Conservation (phyloP, 2,888 invertebrate species). For the Latrodectus elegans region DNA sequence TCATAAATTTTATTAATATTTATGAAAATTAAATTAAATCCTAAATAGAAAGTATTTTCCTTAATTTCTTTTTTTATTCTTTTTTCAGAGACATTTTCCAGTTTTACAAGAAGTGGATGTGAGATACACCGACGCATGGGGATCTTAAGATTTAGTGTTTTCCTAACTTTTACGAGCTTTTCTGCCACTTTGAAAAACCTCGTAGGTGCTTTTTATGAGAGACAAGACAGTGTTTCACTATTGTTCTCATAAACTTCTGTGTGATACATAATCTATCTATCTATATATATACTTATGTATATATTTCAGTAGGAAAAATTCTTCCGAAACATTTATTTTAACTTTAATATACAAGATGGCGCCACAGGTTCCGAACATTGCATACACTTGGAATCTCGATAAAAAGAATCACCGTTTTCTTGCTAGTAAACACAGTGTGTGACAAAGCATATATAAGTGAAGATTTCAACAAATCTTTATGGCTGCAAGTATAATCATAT, state of each 20-base stretch:
- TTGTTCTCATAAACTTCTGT: slow-evolving; percentile 8
- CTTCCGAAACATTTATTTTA: slow-evolving; percentile 51
- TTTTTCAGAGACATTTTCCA: slow-evolving; percentile 80
- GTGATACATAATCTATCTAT: slow-evolving; percentile 12
- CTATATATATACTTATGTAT: slow-evolving; percentile 6
- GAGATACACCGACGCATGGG: slow-evolving; percentile 88
- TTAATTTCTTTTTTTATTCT: neutral
- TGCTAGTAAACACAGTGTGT: too few relatives aligned
- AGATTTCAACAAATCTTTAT: too few relatives aligned
- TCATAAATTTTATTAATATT: too few relatives aligned
- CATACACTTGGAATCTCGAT: neutral
- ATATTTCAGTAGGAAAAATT: slow-evolving; percentile 15
- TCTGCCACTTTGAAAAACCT: slow-evolving; percentile 17
- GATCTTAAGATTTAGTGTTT: slow-evolving; percentile 69
- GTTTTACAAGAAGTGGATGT: slow-evolving; percentile 86
- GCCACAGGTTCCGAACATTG: slow-evolving; percentile 43
- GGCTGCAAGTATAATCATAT: too few relatives aligned
- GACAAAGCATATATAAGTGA: too few relatives aligned
- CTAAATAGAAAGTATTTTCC: neutral
- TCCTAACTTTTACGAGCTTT: slow-evolving; percentile 55
- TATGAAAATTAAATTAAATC: neutral
- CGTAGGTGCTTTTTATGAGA: slow-evolving; percentile 36
- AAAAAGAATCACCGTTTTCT: too few relatives aligned
- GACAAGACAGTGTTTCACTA: slow-evolving; percentile 2
- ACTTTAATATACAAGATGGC: slow-evolving; percentile 52